These are phyloP conservation scores for Euplagia quadripunctaria DNA, from an alignment of 2,888 invertebrate genomes.

Conservation along the genomic window DNA sequence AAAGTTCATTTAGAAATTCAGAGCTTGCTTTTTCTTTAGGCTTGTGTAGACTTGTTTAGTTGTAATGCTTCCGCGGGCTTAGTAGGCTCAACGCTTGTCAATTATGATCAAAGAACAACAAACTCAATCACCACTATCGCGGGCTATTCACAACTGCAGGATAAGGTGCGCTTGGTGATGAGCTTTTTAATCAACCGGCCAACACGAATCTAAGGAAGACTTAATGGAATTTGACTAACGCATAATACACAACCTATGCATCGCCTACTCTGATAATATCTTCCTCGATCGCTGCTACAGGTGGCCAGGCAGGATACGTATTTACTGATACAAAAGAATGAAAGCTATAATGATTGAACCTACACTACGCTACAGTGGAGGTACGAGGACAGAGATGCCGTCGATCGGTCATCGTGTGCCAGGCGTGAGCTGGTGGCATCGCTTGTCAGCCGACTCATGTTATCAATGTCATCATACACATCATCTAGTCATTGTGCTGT, in stretches of 20 bases:
- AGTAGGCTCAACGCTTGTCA: constrained; percentile 70
- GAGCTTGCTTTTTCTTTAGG: constrained; percentile 76
- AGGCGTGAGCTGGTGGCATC: constrained; percentile 53
- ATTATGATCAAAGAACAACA: constrained; percentile 64
- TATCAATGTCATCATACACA: constrained; percentile 75
- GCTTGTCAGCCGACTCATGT: constrained; percentile 72
- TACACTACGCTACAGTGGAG: constrained; percentile 42
- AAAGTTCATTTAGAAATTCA: constrained; percentile 51
- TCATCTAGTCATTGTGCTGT: constrained; percentile 85
- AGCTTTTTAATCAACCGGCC: constrained; percentile 60
- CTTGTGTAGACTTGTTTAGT: constrained; percentile 75
- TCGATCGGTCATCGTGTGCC: constrained; percentile 17
- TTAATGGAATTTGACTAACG: constrained; percentile 50
- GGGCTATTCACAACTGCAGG: constrained; percentile 64
- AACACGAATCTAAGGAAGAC: constrained; percentile 65
- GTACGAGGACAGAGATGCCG: constrained; percentile 32
- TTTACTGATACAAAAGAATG: constrained; percentile 19
- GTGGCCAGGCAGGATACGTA: constrained; percentile 48
- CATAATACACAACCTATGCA: constrained; percentile 29
- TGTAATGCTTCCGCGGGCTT: constrained; percentile 73
- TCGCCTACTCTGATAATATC: constrained; percentile 36
- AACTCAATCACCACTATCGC: constrained; percentile 60
- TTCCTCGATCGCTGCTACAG: constrained; percentile 58
- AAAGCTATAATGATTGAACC: constrained; percentile 22
- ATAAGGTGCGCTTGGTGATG: constrained; percentile 74